These are phyloP conservation scores for Phylloscopus trochiloides DNA, from an alignment of 2,113 vertebrate species.

Conservation along the genomic window DNA sequence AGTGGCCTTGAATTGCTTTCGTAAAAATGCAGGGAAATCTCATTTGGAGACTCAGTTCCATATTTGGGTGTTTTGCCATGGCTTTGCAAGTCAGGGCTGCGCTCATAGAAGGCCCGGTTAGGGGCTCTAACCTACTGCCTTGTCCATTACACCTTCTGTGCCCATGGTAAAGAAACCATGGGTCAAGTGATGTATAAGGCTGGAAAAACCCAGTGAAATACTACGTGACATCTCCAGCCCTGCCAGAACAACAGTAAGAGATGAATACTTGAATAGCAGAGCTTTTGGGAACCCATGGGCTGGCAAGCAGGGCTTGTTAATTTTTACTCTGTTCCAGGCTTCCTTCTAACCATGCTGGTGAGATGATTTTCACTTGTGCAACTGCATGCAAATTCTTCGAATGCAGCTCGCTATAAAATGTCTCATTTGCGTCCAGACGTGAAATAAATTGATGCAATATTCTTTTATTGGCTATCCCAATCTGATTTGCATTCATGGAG, in stretches of 20 bases:
- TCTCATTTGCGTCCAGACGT: not conserved
- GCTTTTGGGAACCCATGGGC: not conserved
- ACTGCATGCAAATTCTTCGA: constrained; percentile 16
- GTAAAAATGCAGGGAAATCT: not conserved
- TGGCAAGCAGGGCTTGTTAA: not conserved
- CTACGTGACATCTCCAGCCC: not conserved
- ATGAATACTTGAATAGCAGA: not conserved
- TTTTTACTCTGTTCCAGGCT: not conserved
- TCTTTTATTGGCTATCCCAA: constrained; percentile 29
- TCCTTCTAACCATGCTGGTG: accelerated
- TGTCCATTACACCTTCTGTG: not conserved
- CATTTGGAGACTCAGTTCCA: not conserved
- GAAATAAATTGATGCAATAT: constrained; percentile 40
- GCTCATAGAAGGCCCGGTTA: accelerated
- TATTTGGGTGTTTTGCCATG: accelerated
- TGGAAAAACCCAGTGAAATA: not conserved
- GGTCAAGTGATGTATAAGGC: accelerated
- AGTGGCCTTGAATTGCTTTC: not conserved
- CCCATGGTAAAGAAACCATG: no score
- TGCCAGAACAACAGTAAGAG: not conserved
- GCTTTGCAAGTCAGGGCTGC: not conserved
- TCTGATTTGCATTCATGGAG: constrained; percentile 49
- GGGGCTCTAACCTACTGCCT: accelerated
- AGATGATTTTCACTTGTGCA: not conserved
- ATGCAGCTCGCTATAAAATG: not conserved